These are phyloP conservation scores for Bujurquina vittata DNA, from an alignment of 2,113 vertebrate genomes.

Conservation along the genomic window DNA sequence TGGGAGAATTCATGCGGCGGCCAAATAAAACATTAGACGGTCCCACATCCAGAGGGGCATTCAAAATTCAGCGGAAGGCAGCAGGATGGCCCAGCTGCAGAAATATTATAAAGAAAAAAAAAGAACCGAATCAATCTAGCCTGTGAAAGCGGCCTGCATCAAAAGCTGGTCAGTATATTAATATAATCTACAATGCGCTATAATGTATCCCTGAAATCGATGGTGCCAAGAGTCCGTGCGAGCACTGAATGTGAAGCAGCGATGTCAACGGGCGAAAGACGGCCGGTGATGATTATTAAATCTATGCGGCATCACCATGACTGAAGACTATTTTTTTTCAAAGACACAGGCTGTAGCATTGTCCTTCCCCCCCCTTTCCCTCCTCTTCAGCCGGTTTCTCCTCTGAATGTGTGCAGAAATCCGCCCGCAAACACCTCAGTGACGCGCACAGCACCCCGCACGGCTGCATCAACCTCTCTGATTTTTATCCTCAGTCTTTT, in stretches of 20 bases:
- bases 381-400: constrained; percentile 42
- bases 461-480: constrained; percentile 42
- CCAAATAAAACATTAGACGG: constrained; percentile 49
- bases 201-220: constrained; percentile 52
- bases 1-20: constrained; percentile 75
- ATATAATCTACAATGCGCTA: constrained; percentile 23
- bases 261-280: constrained; percentile 15
- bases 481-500: constrained; percentile 27
- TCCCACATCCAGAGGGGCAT: constrained; percentile 58
- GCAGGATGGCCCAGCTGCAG: constrained; percentile 9
- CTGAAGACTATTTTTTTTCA: constrained; percentile 20
- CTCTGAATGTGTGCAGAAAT: constrained; percentile 36
- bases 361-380: constrained; percentile 30
- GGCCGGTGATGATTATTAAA: constrained; percentile 19
- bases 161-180: constrained; percentile 10
- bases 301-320: constrained; percentile 46
- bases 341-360: constrained; percentile 37
- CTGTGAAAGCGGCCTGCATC: background rate
- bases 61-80: constrained; percentile 34
- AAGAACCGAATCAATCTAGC: background rate
- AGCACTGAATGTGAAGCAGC: constrained; percentile 33
- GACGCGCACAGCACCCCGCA: constrained; percentile 45
- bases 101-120: background rate
- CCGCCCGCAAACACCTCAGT: constrained; percentile 29
- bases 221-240: constrained; percentile 18